Base-by-base conservation (phyloP, 2,113 vertebrate species). In the Amblyornis subalaris region DNA sequence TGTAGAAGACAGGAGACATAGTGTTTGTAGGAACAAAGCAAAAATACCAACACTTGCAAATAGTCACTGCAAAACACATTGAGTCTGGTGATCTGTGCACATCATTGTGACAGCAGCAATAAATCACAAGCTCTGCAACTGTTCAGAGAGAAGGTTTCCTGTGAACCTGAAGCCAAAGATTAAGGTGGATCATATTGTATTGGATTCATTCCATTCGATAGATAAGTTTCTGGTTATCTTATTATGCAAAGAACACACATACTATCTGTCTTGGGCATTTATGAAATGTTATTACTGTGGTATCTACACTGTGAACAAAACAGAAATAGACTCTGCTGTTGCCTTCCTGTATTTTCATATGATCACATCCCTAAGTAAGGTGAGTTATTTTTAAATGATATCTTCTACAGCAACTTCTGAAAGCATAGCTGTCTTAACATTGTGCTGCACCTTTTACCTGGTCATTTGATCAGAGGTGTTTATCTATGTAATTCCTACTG, bases 21-120 rank as follows among this genome's bases (percentile, higher is more conserved):
- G 73, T 66, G 62, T 89, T 81, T 78, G 54, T 61, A 78, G 77
- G 73, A 94, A 58, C 48, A 92, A 89, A 91, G 66, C 57, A 87
- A 87, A 94, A 94, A 69, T 67, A 85, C 51, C 45, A 79, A 62
- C 77, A 58, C 66, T 91, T 94, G 54, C 71, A 88, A 92, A 81
- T 47, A 92, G 89, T 87, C 55, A 36, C 77, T 94, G 58, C 54
- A 85, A 65, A 89, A 69, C 53, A 67, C 36, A 31, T 66, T 51
- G 20, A 22, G 24, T 78, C 53, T 90, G 71, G 54, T 67, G 42
- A 88, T 81, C 84, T 85, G n/a, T 84, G 81, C 73, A 75, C 72
- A 82, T 92, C 87, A 66, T 66, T 95, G 64, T 91, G 93, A 89
- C 85, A 94, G 91, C 89, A 88, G 64, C 85, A 82, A 76, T 93